Evolutionary conservation across 2,113 vertebrate genomes (phyloP).

Genomic region (Perccottus glenii): DNA sequence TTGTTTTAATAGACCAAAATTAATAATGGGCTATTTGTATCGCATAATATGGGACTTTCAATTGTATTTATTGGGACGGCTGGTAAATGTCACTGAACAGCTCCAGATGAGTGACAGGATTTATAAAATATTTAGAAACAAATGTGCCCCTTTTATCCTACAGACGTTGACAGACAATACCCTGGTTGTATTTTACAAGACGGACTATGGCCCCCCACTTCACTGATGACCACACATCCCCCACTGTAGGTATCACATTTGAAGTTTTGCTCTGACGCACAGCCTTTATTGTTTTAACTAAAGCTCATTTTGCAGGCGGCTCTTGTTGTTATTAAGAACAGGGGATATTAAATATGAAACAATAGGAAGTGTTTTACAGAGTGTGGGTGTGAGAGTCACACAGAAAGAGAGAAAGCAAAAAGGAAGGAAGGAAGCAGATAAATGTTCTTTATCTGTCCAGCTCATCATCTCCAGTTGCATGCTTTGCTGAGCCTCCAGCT

Average conservation of each 20-base stretch:
- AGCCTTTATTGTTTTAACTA: neutral
- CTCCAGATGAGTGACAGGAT: too few species aligned
- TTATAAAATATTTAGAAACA: too few species aligned
- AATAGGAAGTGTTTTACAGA: slow-evolving; percentile 12
- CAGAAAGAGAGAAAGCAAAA: neutral
- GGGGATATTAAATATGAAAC: neutral
- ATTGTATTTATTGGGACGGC: too few species aligned
- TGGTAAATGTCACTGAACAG: too few species aligned
- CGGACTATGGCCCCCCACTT: neutral
- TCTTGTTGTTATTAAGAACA: neutral
- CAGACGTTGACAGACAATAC: neutral
- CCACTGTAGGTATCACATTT: neutral
- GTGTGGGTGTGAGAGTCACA: neutral
- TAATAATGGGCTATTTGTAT: too few species aligned
- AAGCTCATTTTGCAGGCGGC: slow-evolving; percentile 11
- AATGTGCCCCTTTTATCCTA: too few species aligned
- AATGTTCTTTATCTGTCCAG: neutral
- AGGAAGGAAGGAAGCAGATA: neutral
- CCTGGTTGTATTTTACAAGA: neutral
- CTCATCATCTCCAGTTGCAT: slow-evolving; percentile 14
- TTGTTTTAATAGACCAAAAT: too few species aligned
- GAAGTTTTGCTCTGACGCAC: slow-evolving; percentile 20
- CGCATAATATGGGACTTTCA: too few species aligned
- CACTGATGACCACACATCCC: slow-evolving; percentile 2
- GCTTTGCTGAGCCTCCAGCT: slow-evolving; percentile 8